Evolutionary conservation across 1,140 invertebrate genomes (phyloP), one percentile per base, ranked within the genome.

Genomic region (Scaptomyza graminum): DNA sequence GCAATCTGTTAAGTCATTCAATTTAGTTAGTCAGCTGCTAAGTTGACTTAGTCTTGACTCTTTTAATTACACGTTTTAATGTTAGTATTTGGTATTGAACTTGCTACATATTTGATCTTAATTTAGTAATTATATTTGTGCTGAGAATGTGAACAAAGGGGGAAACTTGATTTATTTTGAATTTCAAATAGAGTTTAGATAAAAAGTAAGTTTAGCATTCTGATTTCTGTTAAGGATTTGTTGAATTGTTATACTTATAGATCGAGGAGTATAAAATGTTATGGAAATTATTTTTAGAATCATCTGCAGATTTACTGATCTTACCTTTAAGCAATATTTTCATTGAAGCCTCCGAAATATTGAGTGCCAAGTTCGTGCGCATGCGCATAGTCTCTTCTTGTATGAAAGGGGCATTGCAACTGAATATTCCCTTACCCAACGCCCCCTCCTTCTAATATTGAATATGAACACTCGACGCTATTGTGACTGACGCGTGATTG

Each of bases 401-500:
- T n/a, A 1, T 22, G 18, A 22, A 22, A 22, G 18, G 72, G 76
- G 15, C 39, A 70, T 28, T 70, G 51, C 51, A 56, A 70, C 25
- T 64, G 15, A 44, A 39, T 2, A 6, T 7, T 13, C 49, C 5
- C n/a, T 31, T 4, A 2, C 5, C 3, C 25, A 11, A 13, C 9
- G n/a, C 5, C 12, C 43, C 6, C 6, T 28, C 8, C 16, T 15
- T 11, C 6, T 2, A 8, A 49, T 28, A 31, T 52, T 57, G 51
- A 49, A 16, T 52, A 47, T 44, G 49, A 61, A 65, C 46, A 71
- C 52, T 57, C 62, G 44, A 57, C 13, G 62, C 62, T 71, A 50
- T 65, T 57, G 52, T 59, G 47, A 71, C 44, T 64, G 61, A 64
- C 25, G 67, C 51, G 51, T 70, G 67, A 70, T 70, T 63, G 56